A percentile compares a stretch with the other conserved stretches of the same genome.
These are phyloP conservation scores for Saccopteryx leptura DNA, from an alignment of 2,113 vertebrate genomes.

Conservation along the genomic window DNA sequence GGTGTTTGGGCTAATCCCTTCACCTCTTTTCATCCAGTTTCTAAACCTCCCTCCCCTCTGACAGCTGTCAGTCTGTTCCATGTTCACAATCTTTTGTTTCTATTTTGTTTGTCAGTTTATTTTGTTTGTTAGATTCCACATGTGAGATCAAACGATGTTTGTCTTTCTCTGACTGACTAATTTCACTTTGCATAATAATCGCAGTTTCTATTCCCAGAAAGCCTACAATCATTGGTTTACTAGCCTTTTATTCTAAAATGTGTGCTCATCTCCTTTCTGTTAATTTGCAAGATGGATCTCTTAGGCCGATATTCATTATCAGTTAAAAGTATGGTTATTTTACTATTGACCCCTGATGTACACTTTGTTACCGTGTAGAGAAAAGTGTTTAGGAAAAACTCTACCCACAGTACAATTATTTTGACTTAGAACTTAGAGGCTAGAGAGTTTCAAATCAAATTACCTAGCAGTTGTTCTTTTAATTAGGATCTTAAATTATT, in stretches of 20 bases:
- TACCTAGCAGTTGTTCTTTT: neutral
- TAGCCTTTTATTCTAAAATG: slow-evolving; percentile 11
- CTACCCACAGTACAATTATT: neutral
- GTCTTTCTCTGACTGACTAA: no score
- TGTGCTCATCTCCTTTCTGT: neutral
- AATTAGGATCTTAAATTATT: neutral
- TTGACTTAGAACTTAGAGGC: neutral
- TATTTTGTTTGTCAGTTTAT: no score
- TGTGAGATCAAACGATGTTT: no score
- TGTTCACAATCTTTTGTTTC: no score
- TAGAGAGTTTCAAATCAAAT: neutral
- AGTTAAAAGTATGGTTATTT: neutral
- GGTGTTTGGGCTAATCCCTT: no score
- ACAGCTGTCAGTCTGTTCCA: no score
- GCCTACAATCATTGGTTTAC: neutral
- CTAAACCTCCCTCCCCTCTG: no score
- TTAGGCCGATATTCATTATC: neutral
- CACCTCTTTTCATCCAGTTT: no score
- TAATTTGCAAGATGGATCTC: slow-evolving; percentile 32
- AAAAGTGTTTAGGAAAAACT: neutral
- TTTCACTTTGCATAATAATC: no score
- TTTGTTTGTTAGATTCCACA: no score
- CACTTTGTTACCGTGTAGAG: neutral
- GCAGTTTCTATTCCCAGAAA: neutral
- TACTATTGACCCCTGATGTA: neutral